These are phyloP conservation scores for Sorex araneus DNA, from an alignment of 2,113 vertebrate species.

Conservation along the genomic window DNA sequence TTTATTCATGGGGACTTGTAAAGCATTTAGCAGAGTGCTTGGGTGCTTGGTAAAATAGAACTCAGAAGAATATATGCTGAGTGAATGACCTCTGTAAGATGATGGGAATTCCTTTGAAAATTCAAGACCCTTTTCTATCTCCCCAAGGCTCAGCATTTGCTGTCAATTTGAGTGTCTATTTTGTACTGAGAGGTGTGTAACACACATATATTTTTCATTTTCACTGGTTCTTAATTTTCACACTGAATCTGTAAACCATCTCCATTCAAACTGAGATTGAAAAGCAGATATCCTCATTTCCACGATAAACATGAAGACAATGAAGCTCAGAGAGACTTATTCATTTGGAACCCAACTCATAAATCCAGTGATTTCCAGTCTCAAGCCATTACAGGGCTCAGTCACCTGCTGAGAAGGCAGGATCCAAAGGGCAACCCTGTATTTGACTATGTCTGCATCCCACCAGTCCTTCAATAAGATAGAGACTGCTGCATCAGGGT, in stretches of 20 bases:
- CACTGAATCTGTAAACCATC: no score
- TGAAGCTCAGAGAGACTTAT: background rate
- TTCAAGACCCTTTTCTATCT: background rate
- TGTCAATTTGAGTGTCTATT: background rate
- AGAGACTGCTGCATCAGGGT: background rate
- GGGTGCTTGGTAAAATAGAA: background rate
- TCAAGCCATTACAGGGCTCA: background rate
- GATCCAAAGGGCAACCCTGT: background rate
- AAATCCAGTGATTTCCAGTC: background rate
- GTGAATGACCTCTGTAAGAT: background rate
- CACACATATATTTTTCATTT: background rate
- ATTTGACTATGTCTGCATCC: background rate
- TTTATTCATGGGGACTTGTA: background rate
- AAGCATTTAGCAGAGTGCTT: background rate
- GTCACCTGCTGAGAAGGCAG: background rate
- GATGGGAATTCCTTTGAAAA: background rate
- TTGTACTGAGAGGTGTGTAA: background rate
- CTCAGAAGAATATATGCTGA: background rate
- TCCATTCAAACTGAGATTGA: no score
- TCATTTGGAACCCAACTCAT: background rate
- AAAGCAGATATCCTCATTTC: background rate
- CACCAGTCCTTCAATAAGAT: background rate
- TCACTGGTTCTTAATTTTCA: background rate
- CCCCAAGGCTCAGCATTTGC: background rate
- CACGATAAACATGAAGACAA: conserved; percentile 20